Base-by-base conservation (phyloP, 2,888 invertebrate genomes). In the Tetragonula carbonaria region DNA sequence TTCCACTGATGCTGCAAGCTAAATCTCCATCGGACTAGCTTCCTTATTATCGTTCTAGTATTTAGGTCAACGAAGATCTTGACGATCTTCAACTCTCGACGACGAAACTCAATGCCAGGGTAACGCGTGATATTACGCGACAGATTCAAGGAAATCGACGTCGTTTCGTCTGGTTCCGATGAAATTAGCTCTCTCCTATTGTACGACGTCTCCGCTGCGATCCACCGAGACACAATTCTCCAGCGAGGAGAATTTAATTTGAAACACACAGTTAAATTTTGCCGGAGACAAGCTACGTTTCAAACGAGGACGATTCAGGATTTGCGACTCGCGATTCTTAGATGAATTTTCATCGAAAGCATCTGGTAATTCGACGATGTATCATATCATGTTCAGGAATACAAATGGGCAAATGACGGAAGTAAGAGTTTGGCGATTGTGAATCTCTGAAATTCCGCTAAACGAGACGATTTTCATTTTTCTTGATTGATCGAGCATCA, bases 31-130 rank as follows among this genome's bases (percentile, higher is more conserved):
- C 33, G 50, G 28, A 23, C 73, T 33, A 63, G 71, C 53, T 74
- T 67, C 65, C 84, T 73, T 84, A 84, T 84, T 84, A 78, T 72
- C 78, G 84, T 28, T 11, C 51, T 33, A n/a, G 82, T 50, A 82
- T 82, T 82, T 71, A 53, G 82, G 82, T 82, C 82, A 82, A 82
- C 82, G 65, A 80, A 75, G 80, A 76, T 74, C 65, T 50, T 13
- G 50, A 68, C 71, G 51, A 66, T 66, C 51, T 45, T 14, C 23
- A n/a, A 23, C 53, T 51, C 62, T 28, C 59, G 67, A 57, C 28
- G 75, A 45, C 45, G 45, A 45, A 66, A 28, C 21, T 57, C 62
- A 51, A 70, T 68, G 62, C 59, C 33, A n/a, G 45, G 45, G n/a
- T 21, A 21, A 51, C 2, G 62, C 8, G 23, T 62, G 71, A 71